Evolutionary conservation across 1,140 invertebrate species (phyloP).

Genomic region (Maconellicoccus hirsutus): DNA sequence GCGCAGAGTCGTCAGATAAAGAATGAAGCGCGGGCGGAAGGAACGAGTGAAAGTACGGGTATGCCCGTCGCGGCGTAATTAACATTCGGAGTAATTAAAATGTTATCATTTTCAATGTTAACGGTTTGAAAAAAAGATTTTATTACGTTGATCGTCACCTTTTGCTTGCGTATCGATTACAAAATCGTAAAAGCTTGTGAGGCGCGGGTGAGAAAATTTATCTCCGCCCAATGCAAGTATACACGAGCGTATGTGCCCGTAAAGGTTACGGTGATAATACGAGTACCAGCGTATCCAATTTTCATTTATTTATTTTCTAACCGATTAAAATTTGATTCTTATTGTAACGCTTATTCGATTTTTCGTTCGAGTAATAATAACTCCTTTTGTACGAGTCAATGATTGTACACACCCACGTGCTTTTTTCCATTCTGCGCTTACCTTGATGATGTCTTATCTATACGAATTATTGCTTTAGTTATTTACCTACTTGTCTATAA

Average conservation of each 20-base stretch:
- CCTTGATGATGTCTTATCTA: constrained; percentile 21
- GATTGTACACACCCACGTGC: constrained; percentile 17
- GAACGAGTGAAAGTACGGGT: neutral
- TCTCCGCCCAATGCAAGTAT: neutral
- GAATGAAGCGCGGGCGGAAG: too few species aligned
- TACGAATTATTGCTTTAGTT: constrained; percentile 21
- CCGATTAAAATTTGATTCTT: constrained; percentile 7
- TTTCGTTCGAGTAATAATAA: constrained; percentile 17
- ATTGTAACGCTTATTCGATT: constrained; percentile 9
- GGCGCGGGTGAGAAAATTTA: neutral
- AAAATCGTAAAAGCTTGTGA: neutral
- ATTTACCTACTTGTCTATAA: constrained; percentile 21
- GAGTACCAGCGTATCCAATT: neutral
- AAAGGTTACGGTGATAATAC: too few species aligned
- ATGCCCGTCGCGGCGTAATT: too few species aligned
- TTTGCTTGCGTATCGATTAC: neutral
- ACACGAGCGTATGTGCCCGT: too few species aligned
- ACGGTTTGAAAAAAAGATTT: neutral
- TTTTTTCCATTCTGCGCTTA: constrained; percentile 19
- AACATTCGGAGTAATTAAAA: too few species aligned
- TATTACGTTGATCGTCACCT: neutral
- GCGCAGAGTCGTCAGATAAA: too few species aligned
- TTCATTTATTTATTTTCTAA: neutral
- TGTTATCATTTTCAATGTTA: too few species aligned
- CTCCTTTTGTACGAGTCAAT: constrained; percentile 12